A percentile compares a stretch with the other conserved stretches of the same genome.
Evolutionary conservation across 2,888 invertebrate species (phyloP).

Genomic region (Scaptomyza tumidula): DNA sequence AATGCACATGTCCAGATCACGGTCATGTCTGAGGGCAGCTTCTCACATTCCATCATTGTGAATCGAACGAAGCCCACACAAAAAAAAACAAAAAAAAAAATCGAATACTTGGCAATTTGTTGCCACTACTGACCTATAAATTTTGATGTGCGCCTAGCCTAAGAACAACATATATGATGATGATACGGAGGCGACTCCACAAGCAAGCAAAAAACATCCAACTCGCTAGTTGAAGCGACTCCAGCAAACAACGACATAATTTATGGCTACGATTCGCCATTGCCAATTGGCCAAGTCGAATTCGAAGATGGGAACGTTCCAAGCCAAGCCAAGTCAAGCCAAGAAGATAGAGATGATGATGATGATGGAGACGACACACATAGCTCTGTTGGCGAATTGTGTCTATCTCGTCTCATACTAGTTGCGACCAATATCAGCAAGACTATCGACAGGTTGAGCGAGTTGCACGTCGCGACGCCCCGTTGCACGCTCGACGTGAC

Average conservation of each 20-base stretch:
- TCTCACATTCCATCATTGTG: slow-evolving; percentile 55
- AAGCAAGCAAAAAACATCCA: slow-evolving; percentile 6
- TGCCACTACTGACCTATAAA: slow-evolving; percentile 83
- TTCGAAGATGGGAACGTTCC: slow-evolving; percentile 43
- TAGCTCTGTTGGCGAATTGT: slow-evolving; percentile 44
- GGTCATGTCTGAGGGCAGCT: slow-evolving; percentile 57
- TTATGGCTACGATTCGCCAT: slow-evolving; percentile 62
- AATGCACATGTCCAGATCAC: slow-evolving; percentile 55
- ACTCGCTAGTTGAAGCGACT: slow-evolving; percentile 16
- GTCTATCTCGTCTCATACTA: slow-evolving; percentile 8
- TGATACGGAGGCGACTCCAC: slow-evolving; percentile 45
- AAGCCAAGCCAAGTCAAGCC: background rate
- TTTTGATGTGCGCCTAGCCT: slow-evolving; percentile 71
- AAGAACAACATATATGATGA: slow-evolving; percentile 40
- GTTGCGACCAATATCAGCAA: slow-evolving; percentile 34
- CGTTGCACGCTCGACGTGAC: slow-evolving; percentile 57
- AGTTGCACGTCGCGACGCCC: slow-evolving; percentile 47
- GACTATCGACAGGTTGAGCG: slow-evolving; percentile 73
- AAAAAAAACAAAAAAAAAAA: slow-evolving; percentile 20
- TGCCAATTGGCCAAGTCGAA: slow-evolving; percentile 49
- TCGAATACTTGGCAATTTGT: slow-evolving; percentile 71
- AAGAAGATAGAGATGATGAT: slow-evolving; percentile 20
- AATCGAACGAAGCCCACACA: slow-evolving; percentile 25
- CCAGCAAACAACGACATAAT: slow-evolving; percentile 68
- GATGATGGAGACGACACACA: slow-evolving; percentile 63